Evolutionary conservation across 1,140 invertebrate genomes (phyloP).

Genomic region (Euura lappo): DNA sequence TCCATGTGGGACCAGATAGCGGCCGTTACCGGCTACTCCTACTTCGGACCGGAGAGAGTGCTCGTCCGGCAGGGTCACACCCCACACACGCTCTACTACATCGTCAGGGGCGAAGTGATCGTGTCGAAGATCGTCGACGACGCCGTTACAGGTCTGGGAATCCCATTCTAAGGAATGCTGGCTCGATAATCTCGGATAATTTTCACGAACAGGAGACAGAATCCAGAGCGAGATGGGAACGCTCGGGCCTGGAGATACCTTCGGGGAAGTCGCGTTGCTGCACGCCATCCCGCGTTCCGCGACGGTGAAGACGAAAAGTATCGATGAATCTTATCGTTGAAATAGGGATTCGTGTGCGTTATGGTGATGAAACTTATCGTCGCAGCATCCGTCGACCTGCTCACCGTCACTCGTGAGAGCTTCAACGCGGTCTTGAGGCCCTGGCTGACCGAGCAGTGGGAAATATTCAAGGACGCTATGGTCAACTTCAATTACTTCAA

Average conservation of each 20-base stretch:
- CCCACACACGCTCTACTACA: conserved; percentile 65
- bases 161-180: not conserved
- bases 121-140: conserved; percentile 61
- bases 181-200: not conserved
- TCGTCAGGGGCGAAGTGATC: conserved; percentile 63
- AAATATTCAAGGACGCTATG: conserved; percentile 64
- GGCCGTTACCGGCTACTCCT: conserved; percentile 63
- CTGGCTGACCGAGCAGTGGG: conserved; percentile 66
- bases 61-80: conserved; percentile 65
- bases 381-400: conserved; percentile 61
- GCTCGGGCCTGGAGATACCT: conserved; percentile 62
- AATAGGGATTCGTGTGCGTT: not conserved
- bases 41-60: conserved; percentile 59
- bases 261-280: conserved; percentile 69
- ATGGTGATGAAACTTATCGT: not conserved
- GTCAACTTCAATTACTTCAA: conserved; percentile 70
- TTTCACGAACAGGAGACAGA: conserved; percentile 4
- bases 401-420: conserved; percentile 60
- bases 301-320: conserved; percentile 64
- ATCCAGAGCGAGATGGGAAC: conserved; percentile 32
- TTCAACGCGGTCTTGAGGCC: conserved; percentile 66
- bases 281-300: conserved; percentile 65
- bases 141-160: conserved; percentile 48
- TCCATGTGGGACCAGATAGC: conserved; percentile 62
- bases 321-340: conserved; percentile 21